Percentiles rank a stretch among this genome's conserved stretches.
Conservation (phyloP, 2,797 vertebrate species). For the Ibycter americanus region DNA sequence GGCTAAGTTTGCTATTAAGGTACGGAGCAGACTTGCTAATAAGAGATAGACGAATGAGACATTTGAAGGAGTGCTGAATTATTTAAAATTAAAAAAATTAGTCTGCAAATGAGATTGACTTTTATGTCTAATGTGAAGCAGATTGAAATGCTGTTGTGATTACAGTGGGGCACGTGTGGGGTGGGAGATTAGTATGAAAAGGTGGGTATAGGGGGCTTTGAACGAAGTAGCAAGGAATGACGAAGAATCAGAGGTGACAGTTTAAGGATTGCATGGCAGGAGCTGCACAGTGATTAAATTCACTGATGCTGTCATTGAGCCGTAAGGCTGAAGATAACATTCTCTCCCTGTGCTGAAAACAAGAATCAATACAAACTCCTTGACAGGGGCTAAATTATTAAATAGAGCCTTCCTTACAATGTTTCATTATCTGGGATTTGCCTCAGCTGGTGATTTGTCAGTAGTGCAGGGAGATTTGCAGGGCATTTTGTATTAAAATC, state of each 20-base stretch:
- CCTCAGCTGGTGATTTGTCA: slow-evolving; percentile 74
- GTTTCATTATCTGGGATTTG: slow-evolving; percentile 86
- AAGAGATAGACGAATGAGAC: neutral
- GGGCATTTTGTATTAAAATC: slow-evolving; percentile 72
- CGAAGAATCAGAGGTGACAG: slow-evolving; percentile 76
- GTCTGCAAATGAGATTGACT: slow-evolving; percentile 32
- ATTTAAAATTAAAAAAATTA: slow-evolving; percentile 44
- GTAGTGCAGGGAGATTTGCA: slow-evolving; percentile 70
- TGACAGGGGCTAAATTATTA: slow-evolving; percentile 91
- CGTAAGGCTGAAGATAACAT: slow-evolving; percentile 82
- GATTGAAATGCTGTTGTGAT: slow-evolving; percentile 73
- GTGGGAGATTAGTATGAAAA: slow-evolving; percentile 32
- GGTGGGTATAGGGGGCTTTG: neutral
- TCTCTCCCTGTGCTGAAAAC: slow-evolving; percentile 86
- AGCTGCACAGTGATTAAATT: slow-evolving; percentile 82
- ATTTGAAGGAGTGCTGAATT: slow-evolving; percentile 27
- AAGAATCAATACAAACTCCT: slow-evolving; percentile 87
- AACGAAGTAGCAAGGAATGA: slow-evolving; percentile 14
- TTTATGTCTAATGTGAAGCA: slow-evolving; percentile 39
- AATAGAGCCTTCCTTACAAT: slow-evolving; percentile 78
- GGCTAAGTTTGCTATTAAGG: neutral
- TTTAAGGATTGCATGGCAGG: slow-evolving; percentile 64
- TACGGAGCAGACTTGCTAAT: slow-evolving; percentile 8
- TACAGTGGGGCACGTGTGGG: slow-evolving; percentile 67
- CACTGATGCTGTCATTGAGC: slow-evolving; percentile 82